These are phyloP conservation scores for Rhagoletis zephyria DNA, from an alignment of 1,140 invertebrate genomes.

Conservation along the genomic window DNA sequence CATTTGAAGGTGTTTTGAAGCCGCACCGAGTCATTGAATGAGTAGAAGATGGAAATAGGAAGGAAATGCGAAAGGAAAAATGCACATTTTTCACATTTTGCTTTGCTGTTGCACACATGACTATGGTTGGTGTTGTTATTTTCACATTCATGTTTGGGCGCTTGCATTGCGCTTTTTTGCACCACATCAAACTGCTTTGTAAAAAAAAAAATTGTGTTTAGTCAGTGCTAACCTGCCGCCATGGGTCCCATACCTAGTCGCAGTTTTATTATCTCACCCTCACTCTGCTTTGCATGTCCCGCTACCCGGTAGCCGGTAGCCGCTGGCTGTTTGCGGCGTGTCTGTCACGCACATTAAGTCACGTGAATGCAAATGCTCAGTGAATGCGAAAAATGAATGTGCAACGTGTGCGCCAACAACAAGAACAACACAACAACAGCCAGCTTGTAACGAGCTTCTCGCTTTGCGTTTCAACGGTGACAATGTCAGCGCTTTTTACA, in stretches of 20 bases:
- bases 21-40: neutral
- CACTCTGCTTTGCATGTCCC: too few relatives aligned
- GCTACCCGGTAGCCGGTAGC: neutral
- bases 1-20: neutral
- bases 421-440: neutral
- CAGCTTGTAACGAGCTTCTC: constrained; percentile 7
- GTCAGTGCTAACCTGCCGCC: neutral
- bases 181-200: neutral
- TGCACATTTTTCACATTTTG: neutral
- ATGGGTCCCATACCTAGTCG: too few relatives aligned
- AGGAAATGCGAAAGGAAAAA: neutral
- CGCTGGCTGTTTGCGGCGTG: constrained; percentile 6
- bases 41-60: neutral
- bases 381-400: constrained; percentile 41
- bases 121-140: neutral
- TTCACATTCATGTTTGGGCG: neutral
- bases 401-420: neutral
- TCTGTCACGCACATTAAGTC: constrained; percentile 42
- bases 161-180: neutral
- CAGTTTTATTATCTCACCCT: neutral
- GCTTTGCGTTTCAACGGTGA: constrained; percentile 37
- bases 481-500: constrained; percentile 31
- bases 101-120: neutral
- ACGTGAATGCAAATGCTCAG: constrained; percentile 40
- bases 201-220: constrained; percentile 16